Base-by-base conservation (phyloP, 1,140 invertebrate genomes). In the Lordiphosa collinella region DNA sequence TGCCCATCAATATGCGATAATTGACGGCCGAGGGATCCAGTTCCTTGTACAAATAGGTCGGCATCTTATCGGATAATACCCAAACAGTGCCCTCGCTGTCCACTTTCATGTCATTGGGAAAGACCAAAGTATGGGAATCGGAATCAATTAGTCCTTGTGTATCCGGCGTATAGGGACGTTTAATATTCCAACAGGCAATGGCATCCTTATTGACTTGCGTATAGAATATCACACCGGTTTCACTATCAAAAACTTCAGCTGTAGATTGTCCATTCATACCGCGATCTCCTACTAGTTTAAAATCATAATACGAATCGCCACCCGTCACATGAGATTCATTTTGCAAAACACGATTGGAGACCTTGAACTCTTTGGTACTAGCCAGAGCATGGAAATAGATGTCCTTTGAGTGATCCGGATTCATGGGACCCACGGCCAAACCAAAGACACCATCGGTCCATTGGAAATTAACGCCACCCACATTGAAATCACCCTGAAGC, bases 371-470 rank as follows among this genome's bases (percentile, higher is more conserved):
- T 18, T 93, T 94, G 12, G 93, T 93, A 40, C 93, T 93, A 2
- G 93, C 92, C 89, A 95, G 90, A 0, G 94, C 90, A 86, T 95
- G 94, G 92, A 95, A 95, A 74, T 94, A 95, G 34, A 94, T 90
- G n/a, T 92, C 92, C 49, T 92, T 92, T 50, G 89, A 92, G 31
- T 92, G 91, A 66, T 92, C 91, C 1, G 89, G 78, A 40, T 90
- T 90, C n/a, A 88, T 88, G 14, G 91, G 90, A 1, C 92, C 92
- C 12, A 95, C 79, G 2, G 93, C 93, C 56, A 95, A 55, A 22
- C 93, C 92, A 56, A 95, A 94, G 0, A 95, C 89, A 7, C 94
- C 94, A 84, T 95, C 94, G 0, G 92, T 93, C 94, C 94, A 95
- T 78, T 95, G 94, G 91, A 95, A 95, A 64, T 93, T 92, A 3